Percentiles rank a stretch among this genome's conserved stretches.
Evolutionary conservation across 2,113 vertebrate genomes (phyloP).

Genomic region (Orientallactaga bullata): DNA sequence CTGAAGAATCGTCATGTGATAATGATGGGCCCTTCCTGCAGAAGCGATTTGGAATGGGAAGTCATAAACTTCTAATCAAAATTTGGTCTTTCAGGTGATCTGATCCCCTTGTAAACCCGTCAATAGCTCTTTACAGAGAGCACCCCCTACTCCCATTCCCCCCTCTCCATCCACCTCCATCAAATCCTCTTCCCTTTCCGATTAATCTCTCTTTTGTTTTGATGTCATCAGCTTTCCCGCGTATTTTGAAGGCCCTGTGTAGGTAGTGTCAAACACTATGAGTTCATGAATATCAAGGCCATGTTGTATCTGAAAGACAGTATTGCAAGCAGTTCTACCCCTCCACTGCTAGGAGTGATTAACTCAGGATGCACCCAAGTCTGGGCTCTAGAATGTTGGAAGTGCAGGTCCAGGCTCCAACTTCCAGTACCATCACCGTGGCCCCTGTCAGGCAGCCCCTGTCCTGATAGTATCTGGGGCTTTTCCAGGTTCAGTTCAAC

Average conservation of each 20-base stretch:
- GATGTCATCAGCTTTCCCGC: no score
- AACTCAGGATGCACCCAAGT: background rate
- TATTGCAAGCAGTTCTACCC: no score
- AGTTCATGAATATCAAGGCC: no score
- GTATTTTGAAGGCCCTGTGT: no score
- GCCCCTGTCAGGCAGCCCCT: background rate
- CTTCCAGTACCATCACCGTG: background rate
- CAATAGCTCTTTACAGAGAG: background rate
- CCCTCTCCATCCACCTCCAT: no score
- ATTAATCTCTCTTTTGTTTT: no score
- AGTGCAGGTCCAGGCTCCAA: background rate
- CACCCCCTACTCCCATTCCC: background rate
- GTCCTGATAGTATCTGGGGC: background rate
- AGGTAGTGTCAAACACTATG: no score
- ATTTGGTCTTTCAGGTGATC: background rate
- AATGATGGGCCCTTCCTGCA: rapidly evolving
- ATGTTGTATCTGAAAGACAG: no score
- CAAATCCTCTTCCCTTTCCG: no score
- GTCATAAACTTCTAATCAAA: background rate
- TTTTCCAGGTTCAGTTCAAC: background rate
- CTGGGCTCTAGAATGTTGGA: rapidly evolving
- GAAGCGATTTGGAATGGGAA: background rate
- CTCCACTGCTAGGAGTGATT: no score
- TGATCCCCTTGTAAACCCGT: background rate
- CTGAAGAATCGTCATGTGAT: background rate